Percentiles rank a stretch among this genome's conserved stretches.
phyloP scores from a whole-genome alignment of 2,113 vertebrate genomes.

The Antechinus flavipes region DNA sequence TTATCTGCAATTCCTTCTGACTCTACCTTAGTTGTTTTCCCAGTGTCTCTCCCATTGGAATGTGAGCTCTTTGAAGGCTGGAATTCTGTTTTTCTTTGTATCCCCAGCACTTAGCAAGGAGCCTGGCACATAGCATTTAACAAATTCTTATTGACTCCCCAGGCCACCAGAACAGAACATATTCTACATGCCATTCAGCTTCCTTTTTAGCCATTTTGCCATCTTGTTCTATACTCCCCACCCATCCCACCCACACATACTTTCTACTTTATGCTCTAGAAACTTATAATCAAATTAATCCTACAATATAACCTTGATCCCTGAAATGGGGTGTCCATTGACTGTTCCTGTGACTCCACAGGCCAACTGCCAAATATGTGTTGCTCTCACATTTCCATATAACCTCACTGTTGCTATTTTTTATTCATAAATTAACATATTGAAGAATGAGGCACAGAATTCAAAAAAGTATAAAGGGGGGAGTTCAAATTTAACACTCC shows the following conservation, averaged over 20 bases:
- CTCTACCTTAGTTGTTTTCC: not conserved
- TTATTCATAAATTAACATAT: not conserved
- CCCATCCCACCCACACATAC: not conserved
- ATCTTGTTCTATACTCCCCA: too few relatives aligned
- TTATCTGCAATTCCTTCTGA: not conserved
- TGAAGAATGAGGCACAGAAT: not conserved
- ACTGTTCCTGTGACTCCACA: not conserved
- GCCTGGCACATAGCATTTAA: not conserved
- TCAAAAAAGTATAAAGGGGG: not conserved
- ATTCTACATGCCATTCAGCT: not conserved
- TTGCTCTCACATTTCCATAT: not conserved
- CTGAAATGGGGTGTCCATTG: not conserved
- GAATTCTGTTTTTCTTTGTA: not conserved
- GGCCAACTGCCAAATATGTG: too few relatives aligned
- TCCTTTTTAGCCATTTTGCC: too few relatives aligned
- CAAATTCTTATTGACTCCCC: not conserved
- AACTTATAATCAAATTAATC: not conserved
- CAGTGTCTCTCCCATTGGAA: too few relatives aligned
- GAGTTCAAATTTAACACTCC: not conserved
- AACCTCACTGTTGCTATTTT: not conserved
- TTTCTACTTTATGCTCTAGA: not conserved
- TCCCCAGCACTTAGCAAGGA: not conserved
- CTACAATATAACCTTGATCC: not conserved
- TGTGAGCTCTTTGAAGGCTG: conserved; percentile 1
- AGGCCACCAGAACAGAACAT: not conserved